A percentile compares a stretch with the other conserved stretches of the same genome.
Evolutionary conservation across 1,140 invertebrate genomes (phyloP).

Genomic region (Nasonia giraulti): DNA sequence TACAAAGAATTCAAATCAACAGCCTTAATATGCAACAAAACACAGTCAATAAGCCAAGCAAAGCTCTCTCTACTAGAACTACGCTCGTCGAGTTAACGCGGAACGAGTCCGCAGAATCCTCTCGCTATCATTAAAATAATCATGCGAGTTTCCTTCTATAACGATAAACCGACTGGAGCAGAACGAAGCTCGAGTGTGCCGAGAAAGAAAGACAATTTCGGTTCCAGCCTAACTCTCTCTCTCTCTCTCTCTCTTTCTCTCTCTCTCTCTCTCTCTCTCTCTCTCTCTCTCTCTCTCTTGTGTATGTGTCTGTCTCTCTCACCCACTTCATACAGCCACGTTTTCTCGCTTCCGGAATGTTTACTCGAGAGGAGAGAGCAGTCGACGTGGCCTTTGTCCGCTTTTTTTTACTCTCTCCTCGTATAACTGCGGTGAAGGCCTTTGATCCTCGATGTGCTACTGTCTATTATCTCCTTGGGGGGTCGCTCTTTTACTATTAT

Average conservation of each 20-base stretch:
- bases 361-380: neutral
- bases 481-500: conserved; percentile 23
- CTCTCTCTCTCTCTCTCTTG: neutral
- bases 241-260: too few species aligned
- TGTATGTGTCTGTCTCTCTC: neutral
- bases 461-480: neutral
- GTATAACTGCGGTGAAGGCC: neutral
- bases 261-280: too few species aligned
- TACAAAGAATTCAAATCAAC: too few species aligned
- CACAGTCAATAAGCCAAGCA: neutral
- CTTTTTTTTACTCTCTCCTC: neutral
- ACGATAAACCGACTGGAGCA: too few species aligned
- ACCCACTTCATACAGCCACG: neutral
- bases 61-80: neutral
- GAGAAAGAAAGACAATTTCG: neutral
- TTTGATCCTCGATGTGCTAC: conserved; percentile 23
- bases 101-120: too few species aligned
- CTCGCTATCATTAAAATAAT: too few species aligned
- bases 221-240: neutral
- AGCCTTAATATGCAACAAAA: too few species aligned
- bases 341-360: conserved; percentile 28
- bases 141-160: too few species aligned
- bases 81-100: too few species aligned
- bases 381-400: neutral
- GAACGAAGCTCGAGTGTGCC: too few species aligned